These are phyloP conservation scores for Misgurnus mizolepis DNA, from an alignment of 2,113 vertebrate genomes.

Conservation along the genomic window DNA sequence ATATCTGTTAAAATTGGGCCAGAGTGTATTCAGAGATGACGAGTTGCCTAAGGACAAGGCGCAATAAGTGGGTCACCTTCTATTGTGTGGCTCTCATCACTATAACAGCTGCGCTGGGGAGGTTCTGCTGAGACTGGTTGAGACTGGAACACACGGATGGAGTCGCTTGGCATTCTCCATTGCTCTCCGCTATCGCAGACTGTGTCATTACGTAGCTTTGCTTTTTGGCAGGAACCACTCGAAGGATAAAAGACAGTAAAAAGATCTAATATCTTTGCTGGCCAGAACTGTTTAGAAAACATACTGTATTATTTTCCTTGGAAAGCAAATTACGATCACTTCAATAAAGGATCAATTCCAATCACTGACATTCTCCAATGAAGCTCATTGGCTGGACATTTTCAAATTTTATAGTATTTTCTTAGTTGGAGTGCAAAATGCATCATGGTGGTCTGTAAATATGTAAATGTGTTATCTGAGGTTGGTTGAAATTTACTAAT, in stretches of 20 bases:
- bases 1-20: conserved; percentile 46
- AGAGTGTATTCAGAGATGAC: conserved; percentile 40
- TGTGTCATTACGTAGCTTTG: conserved; percentile 45
- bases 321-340: conserved; percentile 5
- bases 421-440: no score
- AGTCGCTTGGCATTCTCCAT: conserved; percentile 27
- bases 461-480: no score
- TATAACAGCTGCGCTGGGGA: conserved; percentile 27
- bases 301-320: conserved; percentile 28
- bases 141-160: conserved; percentile 18
- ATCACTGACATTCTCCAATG: background rate
- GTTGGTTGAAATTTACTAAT: no score
- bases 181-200: background rate
- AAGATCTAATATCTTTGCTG: conserved; percentile 35
- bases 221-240: conserved; percentile 44
- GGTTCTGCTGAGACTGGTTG: conserved; percentile 32
- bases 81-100: conserved; percentile 45
- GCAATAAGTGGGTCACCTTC: conserved; percentile 59
- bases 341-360: background rate
- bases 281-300: conserved; percentile 30
- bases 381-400: background rate
- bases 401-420: background rate
- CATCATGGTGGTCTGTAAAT: no score
- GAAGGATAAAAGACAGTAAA: background rate
- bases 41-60: conserved; percentile 54